phyloP scores from a whole-genome alignment of 2,113 vertebrate genomes.

The Corvus moneduloides region DNA sequence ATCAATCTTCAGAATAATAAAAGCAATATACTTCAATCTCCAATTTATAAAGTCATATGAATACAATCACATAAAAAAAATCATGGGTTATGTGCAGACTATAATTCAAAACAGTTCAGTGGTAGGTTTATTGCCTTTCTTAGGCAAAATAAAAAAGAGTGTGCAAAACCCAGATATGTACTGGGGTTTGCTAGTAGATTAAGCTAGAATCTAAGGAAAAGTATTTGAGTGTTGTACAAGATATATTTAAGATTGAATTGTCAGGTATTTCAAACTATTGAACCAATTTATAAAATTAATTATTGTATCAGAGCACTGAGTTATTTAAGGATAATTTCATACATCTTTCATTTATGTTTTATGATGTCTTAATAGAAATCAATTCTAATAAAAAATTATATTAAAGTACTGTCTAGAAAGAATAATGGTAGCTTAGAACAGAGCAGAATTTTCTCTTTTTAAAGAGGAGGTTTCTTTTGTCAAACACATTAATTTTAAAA shows the following conservation, averaged over 20 bases:
- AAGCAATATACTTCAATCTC: background rate
- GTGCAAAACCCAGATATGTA: background rate
- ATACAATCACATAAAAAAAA: background rate
- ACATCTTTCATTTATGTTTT: background rate
- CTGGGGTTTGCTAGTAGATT: background rate
- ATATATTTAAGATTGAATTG: background rate
- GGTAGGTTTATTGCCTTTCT: background rate
- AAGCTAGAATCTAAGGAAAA: background rate
- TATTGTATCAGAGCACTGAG: background rate
- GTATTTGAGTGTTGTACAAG: background rate
- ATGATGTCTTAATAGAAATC: background rate
- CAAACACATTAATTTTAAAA: background rate
- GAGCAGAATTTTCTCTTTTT: background rate
- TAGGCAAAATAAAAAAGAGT: background rate
- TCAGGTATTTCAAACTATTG: background rate
- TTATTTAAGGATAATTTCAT: background rate
- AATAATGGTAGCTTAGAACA: background rate
- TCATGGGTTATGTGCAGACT: background rate
- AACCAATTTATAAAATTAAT: background rate
- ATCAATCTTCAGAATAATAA: background rate
- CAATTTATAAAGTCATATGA: background rate
- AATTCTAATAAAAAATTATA: background rate
- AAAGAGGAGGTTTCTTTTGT: rapidly evolving
- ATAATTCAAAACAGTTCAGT: background rate
- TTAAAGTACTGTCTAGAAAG: background rate